Evolutionary conservation across 2,888 invertebrate species (phyloP).

Genomic region (Pimpla rufipes): DNA sequence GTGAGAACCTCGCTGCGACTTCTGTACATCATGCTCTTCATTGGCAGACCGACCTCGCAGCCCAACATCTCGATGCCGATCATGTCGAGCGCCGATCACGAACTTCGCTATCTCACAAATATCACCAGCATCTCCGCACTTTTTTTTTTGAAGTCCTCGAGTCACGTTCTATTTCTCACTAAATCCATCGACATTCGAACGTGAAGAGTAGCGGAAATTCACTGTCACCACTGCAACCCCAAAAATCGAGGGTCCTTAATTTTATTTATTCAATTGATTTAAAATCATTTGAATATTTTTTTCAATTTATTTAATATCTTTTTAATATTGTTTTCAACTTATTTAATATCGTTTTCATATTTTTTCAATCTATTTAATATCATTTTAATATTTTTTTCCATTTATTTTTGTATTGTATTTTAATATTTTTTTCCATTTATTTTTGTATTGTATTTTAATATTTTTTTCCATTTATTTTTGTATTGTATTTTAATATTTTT

Average conservation of each 20-base stretch:
- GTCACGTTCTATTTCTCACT: background rate
- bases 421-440: too few species aligned
- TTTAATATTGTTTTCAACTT: background rate
- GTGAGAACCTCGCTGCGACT: conserved; percentile 80
- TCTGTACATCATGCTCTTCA: conserved; percentile 78
- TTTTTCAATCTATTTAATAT: too few species aligned
- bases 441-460: background rate
- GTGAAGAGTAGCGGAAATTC: background rate
- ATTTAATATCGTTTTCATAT: conserved; percentile 4
- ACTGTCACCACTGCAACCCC: background rate
- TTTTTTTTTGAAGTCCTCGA: background rate
- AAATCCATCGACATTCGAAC: conserved; percentile 3
- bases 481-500: too few species aligned
- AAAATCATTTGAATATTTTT: background rate
- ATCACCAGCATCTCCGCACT: background rate
- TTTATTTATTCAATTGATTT: background rate
- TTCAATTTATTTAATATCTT: background rate
- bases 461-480: conserved; percentile 10
- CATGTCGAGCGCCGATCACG: conserved; percentile 48
- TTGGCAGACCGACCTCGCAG: conserved; percentile 78
- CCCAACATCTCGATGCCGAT: conserved; percentile 78
- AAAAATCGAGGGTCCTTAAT: background rate
- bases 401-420: too few species aligned
- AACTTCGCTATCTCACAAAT: conserved; percentile 10
- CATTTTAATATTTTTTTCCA: too few species aligned